Evolutionary conservation across 2,888 invertebrate genomes (phyloP).

Genomic region (Callosobruchus maculatus): DNA sequence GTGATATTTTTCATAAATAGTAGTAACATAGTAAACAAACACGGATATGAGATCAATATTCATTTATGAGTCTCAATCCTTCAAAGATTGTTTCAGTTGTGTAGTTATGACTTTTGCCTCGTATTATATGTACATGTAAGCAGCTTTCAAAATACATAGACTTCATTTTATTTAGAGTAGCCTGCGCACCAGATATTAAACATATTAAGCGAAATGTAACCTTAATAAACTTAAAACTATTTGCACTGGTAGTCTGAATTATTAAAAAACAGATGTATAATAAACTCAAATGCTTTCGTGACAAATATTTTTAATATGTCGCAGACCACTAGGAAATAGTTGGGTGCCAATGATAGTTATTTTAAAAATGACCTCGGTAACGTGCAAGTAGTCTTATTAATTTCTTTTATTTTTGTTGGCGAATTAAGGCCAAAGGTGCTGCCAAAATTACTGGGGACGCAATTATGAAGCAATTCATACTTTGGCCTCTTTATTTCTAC

Average conservation of each 20-base stretch:
- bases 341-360: neutral
- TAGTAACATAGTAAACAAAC: no score
- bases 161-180: no score
- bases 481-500: neutral
- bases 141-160: no score
- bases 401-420: neutral
- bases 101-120: no score
- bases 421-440: neutral
- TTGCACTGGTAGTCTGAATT: neutral
- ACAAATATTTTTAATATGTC: neutral
- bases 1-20: no score
- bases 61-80: no score
- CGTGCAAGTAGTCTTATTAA: neutral
- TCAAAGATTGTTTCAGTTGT: no score
- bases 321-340: neutral
- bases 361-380: neutral
- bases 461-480: neutral
- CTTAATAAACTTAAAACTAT: no score
- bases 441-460: neutral
- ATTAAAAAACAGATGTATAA: neutral
- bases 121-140: no score
- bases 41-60: no score
- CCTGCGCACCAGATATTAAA: no score
- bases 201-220: no score
- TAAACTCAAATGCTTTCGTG: neutral